Percentiles rank a stretch among this genome's conserved stretches.
Evolutionary conservation across 2,113 vertebrate species (phyloP).

Genomic region (Sapayoa aenigma): DNA sequence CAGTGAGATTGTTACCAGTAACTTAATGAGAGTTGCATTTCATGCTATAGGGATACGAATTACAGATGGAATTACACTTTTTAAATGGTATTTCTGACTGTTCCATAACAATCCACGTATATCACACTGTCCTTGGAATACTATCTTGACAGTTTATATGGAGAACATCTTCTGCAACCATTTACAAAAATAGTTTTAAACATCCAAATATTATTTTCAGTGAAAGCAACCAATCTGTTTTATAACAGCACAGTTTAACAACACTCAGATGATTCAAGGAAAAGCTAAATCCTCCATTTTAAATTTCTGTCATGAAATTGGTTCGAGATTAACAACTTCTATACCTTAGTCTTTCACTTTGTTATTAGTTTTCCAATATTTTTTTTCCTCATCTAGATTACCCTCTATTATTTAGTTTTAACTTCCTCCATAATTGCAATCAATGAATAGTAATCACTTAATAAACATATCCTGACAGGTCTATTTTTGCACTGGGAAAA

Average conservation of each 20-base stretch:
- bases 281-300: not conserved
- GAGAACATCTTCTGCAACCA: not conserved
- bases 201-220: not conserved
- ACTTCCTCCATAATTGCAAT: slow-evolving; percentile 73
- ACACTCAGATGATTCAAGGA: not conserved
- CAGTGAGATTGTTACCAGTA: not conserved
- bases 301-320: not conserved
- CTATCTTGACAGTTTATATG: not conserved
- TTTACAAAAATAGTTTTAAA: not conserved
- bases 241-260: not conserved
- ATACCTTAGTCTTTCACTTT: slow-evolving; percentile 2
- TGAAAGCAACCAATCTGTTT: not conserved
- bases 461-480: slow-evolving; percentile 71
- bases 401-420: slow-evolving; percentile 67
- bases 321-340: slow-evolving; percentile 20
- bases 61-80: not conserved
- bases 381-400: slow-evolving; percentile 41
- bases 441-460: slow-evolving; percentile 74
- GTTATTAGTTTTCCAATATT: slow-evolving; percentile 55
- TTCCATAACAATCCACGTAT: not conserved
- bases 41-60: not conserved
- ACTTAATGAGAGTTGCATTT: not conserved
- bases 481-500: slow-evolving; percentile 74
- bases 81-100: not conserved
- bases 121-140: not conserved